These are phyloP conservation scores for Chrosomus eos DNA, from an alignment of 2,797 vertebrate genomes.

Conservation along the genomic window DNA sequence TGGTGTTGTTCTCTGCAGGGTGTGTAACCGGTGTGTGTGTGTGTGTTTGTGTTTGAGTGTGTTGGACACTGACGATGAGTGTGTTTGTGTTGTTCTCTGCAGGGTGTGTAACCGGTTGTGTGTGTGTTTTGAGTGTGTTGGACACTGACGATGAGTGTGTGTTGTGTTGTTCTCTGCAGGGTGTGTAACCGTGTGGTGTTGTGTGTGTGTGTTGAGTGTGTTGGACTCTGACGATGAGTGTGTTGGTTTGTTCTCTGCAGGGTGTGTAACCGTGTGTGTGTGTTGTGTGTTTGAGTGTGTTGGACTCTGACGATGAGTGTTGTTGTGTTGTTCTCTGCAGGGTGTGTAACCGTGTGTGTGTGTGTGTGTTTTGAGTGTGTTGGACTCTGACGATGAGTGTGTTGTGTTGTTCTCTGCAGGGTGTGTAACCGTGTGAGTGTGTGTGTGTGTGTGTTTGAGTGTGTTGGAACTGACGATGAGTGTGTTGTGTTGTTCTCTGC, in stretches of 20 bases:
- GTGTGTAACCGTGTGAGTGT: constrained; percentile 84
- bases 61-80: neutral
- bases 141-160: neutral
- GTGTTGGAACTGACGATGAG: neutral
- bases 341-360: constrained; percentile 85
- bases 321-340: constrained; percentile 68
- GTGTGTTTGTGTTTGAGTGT: constrained; percentile 5
- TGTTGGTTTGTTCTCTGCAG: constrained; percentile 68
- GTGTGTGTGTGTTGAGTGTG: constrained; percentile 1
- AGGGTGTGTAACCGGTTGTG: constrained; percentile 86
- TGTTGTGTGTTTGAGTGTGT: neutral
- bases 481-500: constrained; percentile 36
- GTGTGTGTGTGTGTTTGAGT: constrained; percentile 13
- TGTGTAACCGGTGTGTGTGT: constrained; percentile 85
- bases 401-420: constrained; percentile 70
- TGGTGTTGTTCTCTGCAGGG: constrained; percentile 72
- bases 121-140: constrained; percentile 71
- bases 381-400: neutral
- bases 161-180: constrained; percentile 70
- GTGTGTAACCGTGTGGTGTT: constrained; percentile 80
- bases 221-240: neutral
- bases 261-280: constrained; percentile 85
- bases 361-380: neutral
- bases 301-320: neutral
- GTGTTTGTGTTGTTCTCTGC: constrained; percentile 38